These are phyloP conservation scores for Hartigia nigra DNA, from an alignment of 2,888 invertebrate species.

Conservation along the genomic window DNA sequence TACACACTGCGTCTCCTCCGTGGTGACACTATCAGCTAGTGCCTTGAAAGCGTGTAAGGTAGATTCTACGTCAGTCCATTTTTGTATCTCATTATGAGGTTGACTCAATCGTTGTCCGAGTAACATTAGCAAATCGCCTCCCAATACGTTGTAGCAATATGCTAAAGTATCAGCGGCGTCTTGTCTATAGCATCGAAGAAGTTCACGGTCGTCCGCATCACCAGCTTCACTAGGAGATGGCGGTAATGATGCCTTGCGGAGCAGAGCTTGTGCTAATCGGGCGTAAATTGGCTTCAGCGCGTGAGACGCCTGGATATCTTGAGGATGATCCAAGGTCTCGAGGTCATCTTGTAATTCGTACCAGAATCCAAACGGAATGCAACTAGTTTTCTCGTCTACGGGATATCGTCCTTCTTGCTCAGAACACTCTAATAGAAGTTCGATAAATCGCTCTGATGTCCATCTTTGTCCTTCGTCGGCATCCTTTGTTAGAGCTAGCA, in stretches of 20 bases:
- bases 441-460: conserved; percentile 74
- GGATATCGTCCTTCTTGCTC: conserved; percentile 87
- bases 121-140: conserved; percentile 77
- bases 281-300: conserved; percentile 81
- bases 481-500: conserved; percentile 68
- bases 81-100: conserved; percentile 66
- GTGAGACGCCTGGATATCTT: conserved; percentile 44
- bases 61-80: conserved; percentile 70
- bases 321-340: conserved; percentile 48
- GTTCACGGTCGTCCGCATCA: conserved; percentile 82
- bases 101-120: conserved; percentile 75
- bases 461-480: conserved; percentile 68
- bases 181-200: conserved; percentile 87
- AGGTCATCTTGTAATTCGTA: conserved; percentile 83
- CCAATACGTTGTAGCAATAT: conserved; percentile 88
- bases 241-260: conserved; percentile 85
- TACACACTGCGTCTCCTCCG: conserved; percentile 63
- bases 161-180: conserved; percentile 88
- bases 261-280: conserved; percentile 78
- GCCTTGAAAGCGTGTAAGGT: conserved; percentile 70
- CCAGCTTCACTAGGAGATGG: conserved; percentile 53
- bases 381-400: conserved; percentile 87
- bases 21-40: conserved; percentile 67
- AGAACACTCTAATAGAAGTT: conserved; percentile 82
- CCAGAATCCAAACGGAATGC: conserved; percentile 91